Evolutionary conservation across 2,888 invertebrate species (phyloP).

Genomic region (Chalcosyrphus nemorum): DNA sequence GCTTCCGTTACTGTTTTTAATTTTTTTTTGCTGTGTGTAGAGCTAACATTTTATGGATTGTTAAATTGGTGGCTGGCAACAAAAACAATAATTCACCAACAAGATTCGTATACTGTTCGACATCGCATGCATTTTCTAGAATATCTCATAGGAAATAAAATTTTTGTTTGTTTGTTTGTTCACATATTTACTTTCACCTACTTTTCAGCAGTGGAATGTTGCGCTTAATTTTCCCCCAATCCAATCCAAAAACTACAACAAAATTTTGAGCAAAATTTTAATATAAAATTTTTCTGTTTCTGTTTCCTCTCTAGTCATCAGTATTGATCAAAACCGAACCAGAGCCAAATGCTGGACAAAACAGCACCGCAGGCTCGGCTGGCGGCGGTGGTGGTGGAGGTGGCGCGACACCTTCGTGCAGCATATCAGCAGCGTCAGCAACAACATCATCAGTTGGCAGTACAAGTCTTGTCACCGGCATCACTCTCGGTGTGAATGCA

Average conservation of each 20-base stretch:
- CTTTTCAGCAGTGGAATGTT: constrained; percentile 60
- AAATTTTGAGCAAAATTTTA: background rate
- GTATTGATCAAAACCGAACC: constrained; percentile 84
- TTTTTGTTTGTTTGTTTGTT: constrained; percentile 64
- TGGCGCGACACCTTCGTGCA: constrained; percentile 68
- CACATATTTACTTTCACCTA: constrained; percentile 51
- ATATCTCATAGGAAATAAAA: constrained; percentile 33
- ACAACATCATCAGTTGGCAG: constrained; percentile 66
- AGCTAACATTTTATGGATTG: constrained; percentile 29
- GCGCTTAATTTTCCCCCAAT: constrained; percentile 39
- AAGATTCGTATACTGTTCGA: constrained; percentile 42
- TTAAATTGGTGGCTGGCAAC: constrained; percentile 55
- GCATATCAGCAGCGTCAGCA: constrained; percentile 72
- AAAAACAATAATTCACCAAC: constrained; percentile 16
- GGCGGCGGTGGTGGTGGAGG: constrained; percentile 80
- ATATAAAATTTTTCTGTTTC: constrained; percentile 30
- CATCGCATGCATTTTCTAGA: constrained; percentile 72
- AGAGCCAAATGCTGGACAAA: constrained; percentile 80
- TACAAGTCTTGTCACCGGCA: constrained; percentile 68
- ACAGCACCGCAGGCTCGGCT: constrained; percentile 78
- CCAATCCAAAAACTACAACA: background rate
- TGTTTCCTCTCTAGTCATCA: constrained; percentile 78
- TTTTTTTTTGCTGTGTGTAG: constrained; percentile 39
- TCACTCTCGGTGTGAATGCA: constrained; percentile 65
- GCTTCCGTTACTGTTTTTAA: constrained; percentile 25